phyloP scores from a whole-genome alignment of 2,797 vertebrate genomes.

The Pelobates cultripes region DNA sequence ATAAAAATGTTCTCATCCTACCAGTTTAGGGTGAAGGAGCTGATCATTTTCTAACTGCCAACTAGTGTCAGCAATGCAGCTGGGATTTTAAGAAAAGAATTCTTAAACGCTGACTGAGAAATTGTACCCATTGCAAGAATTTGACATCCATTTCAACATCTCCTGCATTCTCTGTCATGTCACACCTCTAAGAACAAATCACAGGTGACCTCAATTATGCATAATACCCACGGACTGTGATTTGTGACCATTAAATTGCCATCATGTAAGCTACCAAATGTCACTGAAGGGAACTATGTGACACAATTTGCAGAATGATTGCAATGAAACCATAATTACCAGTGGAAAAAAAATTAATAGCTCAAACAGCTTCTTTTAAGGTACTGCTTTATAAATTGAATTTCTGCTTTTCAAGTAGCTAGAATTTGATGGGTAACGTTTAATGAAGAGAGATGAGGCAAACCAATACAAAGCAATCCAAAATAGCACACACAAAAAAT shows the following conservation, averaged over 20 bases:
- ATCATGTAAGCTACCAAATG: conserved; percentile 57
- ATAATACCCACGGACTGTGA: conserved; percentile 58
- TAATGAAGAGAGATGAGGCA: conserved; percentile 8
- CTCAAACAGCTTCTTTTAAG: conserved; percentile 28
- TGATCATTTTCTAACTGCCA: conserved; percentile 56
- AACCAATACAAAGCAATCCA: conserved; percentile 5
- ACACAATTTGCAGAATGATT: conserved; percentile 52
- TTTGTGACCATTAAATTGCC: conserved; percentile 59
- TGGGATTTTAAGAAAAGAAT: conserved; percentile 50
- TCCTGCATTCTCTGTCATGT: conserved; percentile 59
- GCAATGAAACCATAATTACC: conserved; percentile 51
- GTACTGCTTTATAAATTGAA: conserved; percentile 48
- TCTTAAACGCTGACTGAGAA: conserved; percentile 9
- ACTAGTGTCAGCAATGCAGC: conserved; percentile 54
- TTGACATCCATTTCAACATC: conserved; percentile 55
- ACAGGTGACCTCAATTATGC: conserved; percentile 54
- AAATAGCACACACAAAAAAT: conserved; percentile 12
- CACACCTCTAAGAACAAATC: conserved; percentile 59
- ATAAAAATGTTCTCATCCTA: conserved; percentile 26
- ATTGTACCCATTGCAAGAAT: conserved; percentile 41
- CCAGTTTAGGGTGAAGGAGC: conserved; percentile 12
- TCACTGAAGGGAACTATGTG: conserved; percentile 48
- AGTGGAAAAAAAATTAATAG: conserved; percentile 21
- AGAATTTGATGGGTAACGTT: conserved; percentile 41
- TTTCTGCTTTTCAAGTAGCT: conserved; percentile 34